phyloP scores from a whole-genome alignment of 2,888 invertebrate species.

The Lasius fuliginosus region DNA sequence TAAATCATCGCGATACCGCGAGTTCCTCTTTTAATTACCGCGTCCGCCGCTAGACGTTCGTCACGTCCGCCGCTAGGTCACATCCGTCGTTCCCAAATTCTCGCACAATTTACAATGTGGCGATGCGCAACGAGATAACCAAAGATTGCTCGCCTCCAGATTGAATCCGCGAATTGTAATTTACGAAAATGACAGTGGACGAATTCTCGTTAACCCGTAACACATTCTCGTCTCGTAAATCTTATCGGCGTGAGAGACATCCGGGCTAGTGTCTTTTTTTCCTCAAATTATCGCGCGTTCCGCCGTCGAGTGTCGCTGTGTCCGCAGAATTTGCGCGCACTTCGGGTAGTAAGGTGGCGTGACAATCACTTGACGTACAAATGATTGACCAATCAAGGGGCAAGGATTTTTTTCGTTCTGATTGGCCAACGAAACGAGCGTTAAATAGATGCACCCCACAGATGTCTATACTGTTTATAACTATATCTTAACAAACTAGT shows the following conservation, averaged over 20 bases:
- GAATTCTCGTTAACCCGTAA: slow-evolving; percentile 21
- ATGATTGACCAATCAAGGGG: neutral
- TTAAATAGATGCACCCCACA: neutral
- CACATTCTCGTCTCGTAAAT: slow-evolving; percentile 26
- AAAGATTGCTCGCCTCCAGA: neutral
- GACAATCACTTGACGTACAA: neutral
- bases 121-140: neutral
- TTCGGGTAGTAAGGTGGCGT: neutral
- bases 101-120: slow-evolving; percentile 8
- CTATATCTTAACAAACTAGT: no score
- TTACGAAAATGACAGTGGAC: slow-evolving; percentile 30
- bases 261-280: neutral
- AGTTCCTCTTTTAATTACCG: slow-evolving; percentile 18
- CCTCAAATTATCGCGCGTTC: neutral
- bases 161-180: neutral
- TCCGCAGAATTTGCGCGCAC: neutral
- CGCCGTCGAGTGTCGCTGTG: neutral
- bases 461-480: no score
- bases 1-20: slow-evolving; percentile 28
- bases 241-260: neutral
- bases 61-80: neutral
- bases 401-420: neutral
- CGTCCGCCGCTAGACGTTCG: neutral
- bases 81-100: neutral
- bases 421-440: neutral